Evolutionary conservation across 2,888 invertebrate genomes (phyloP).

Genomic region (Timema podura): DNA sequence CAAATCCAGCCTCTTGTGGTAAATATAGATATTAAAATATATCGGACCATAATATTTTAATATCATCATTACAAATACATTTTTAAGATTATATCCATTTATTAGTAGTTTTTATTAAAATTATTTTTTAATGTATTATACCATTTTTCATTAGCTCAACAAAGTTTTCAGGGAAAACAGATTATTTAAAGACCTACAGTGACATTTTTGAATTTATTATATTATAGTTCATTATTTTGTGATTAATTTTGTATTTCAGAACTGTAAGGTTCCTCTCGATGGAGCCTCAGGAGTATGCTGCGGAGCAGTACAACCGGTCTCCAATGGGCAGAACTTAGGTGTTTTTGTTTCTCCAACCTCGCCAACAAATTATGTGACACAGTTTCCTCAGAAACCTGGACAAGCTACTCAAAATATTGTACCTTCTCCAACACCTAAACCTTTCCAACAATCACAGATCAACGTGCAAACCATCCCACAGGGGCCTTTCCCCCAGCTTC

Average conservation of each 20-base stretch:
- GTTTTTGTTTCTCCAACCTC: conserved; percentile 3
- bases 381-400: conserved; percentile 14
- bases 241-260: conserved; percentile 18
- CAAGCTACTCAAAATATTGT: conserved; percentile 1
- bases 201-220: not conserved
- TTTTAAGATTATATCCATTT: too few species aligned
- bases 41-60: not conserved
- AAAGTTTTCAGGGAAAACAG: too few species aligned
- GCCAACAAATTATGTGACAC: too few species aligned
- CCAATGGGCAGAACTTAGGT: too few species aligned
- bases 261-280: conserved; percentile 24
- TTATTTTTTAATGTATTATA: too few species aligned
- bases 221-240: not conserved
- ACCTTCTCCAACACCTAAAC: not conserved
- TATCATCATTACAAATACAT: not conserved
- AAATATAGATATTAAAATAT: not conserved
- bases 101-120: too few species aligned
- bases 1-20: conserved; percentile 25
- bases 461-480: conserved; percentile 19
- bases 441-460: conserved; percentile 7
- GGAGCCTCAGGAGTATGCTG: conserved; percentile 28
- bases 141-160: too few species aligned
- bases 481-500: conserved; percentile 14
- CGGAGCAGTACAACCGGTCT: conserved; percentile 21
- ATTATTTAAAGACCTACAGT: too few species aligned